A percentile compares a stretch with the other conserved stretches of the same genome.
Evolutionary conservation across 1,140 invertebrate species (phyloP).

Genomic region (Ceratina australensis): DNA sequence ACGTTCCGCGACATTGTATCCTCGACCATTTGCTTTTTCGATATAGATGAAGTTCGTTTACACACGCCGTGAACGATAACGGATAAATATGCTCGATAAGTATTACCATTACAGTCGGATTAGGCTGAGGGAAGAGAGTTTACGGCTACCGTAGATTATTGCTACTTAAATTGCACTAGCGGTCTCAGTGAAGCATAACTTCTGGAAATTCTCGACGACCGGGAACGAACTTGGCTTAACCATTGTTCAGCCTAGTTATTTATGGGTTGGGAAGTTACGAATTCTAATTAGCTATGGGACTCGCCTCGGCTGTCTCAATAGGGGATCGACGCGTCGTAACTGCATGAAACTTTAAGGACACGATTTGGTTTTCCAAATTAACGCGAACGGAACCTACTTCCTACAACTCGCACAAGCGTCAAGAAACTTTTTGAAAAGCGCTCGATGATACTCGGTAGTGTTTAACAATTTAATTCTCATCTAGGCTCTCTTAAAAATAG

Average conservation of each 20-base stretch:
- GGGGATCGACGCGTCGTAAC: constrained; percentile 3
- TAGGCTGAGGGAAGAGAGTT: not conserved
- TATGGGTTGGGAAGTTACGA: not conserved
- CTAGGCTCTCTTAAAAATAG: too few relatives aligned
- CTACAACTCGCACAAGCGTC: not conserved
- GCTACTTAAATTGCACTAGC: not conserved
- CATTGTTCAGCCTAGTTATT: constrained; percentile 12
- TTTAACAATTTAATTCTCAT: not conserved
- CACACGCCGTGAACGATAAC: too few relatives aligned
- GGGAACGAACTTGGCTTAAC: not conserved
- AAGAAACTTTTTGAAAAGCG: not conserved
- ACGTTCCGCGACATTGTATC: too few relatives aligned
- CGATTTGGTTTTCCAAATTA: constrained; percentile 19
- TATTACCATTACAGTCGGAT: too few relatives aligned
- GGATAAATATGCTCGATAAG: too few relatives aligned
- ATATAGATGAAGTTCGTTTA: too few relatives aligned
- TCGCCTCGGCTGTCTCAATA: not conserved
- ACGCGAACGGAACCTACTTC: not conserved
- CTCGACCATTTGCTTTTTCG: too few relatives aligned
- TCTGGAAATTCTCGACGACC: not conserved
- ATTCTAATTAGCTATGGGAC: constrained; percentile 7
- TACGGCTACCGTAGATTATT: not conserved
- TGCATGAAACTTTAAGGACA: not conserved
- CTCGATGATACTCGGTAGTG: not conserved
- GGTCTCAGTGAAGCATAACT: not conserved